A percentile compares a stretch with the other conserved stretches of the same genome.
Conservation (phyloP, 2,797 vertebrate species). For the Carduelis carduelis region DNA sequence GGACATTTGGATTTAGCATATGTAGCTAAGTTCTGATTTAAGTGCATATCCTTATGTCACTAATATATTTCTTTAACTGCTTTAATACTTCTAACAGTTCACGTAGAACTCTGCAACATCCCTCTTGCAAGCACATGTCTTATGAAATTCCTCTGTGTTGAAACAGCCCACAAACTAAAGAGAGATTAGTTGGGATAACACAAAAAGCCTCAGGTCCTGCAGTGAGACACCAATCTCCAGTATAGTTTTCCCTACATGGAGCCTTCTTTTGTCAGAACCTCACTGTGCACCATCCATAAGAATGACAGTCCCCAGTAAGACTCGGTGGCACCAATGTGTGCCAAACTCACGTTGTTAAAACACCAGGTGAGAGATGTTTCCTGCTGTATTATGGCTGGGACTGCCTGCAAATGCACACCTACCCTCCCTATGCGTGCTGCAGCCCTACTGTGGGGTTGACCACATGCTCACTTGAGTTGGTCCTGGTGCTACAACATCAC, state of each 20-base stretch:
- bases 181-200: background rate
- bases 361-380: background rate
- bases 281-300: background rate
- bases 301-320: accelerated
- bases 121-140: background rate
- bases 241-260: background rate
- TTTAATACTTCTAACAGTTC: background rate
- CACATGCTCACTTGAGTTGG: accelerated
- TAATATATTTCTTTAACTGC: background rate
- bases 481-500: accelerated
- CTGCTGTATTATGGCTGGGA: background rate
- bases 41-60: background rate
- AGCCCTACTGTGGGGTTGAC: accelerated
- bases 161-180: background rate
- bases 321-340: background rate
- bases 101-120: background rate
- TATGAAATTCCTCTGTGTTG: background rate
- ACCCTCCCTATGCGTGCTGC: background rate
- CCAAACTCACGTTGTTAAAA: background rate
- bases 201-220: background rate
- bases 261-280: background rate
- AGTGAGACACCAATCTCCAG: background rate
- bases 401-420: background rate
- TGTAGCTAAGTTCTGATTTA: background rate
- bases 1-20: background rate